Base-by-base conservation (phyloP, 1,140 invertebrate species). In the Adelges cooleyi region DNA sequence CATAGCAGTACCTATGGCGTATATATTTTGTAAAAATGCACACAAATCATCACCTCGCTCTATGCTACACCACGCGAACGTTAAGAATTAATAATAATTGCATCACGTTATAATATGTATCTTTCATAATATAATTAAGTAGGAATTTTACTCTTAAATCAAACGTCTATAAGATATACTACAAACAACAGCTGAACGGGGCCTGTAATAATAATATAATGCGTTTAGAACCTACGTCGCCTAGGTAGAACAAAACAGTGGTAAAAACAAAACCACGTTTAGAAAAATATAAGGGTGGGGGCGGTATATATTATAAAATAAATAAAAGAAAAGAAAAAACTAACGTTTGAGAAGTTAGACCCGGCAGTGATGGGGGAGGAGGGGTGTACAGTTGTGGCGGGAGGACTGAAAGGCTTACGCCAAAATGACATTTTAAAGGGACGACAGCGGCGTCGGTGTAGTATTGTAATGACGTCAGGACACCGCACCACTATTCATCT, bases 391-490 rank as follows among this genome's bases (percentile, higher is more conserved):
- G n/a, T 18, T n/a, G 4, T 20, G 4, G 40, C 5, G 25, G 5
- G 23, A n/a, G 54, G 56, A 29, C 40, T 62, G 40, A 62, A 62
- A 62, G 40, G 56, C 56, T 62, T 62, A 46, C 25, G 15, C 40
- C 25, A 15, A 62, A 62, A 62, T 62, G 56, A 46, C 56, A 48
- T 62, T 62, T 62, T 62, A 62, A 62, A 46, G 56, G 56, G 40
- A 62, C 40, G 54, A 62, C 40, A n/a, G 15, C 15, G 40, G 40
- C 40, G 40, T 8, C 15, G 40, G 38, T 27, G 56, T 62, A 62
- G 56, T 42, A 48, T 62, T 62, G 56, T 62, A 62, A 62, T 48
- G 56, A 62, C 56, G 56, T 62, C 56, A 48, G 56, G 56, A 48
- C 40, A 48, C 40, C 42, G 38, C 56, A 48, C 56, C 25, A 48